These are phyloP conservation scores for Zosterops japonicus DNA, from an alignment of 2,113 vertebrate species.

Conservation along the genomic window DNA sequence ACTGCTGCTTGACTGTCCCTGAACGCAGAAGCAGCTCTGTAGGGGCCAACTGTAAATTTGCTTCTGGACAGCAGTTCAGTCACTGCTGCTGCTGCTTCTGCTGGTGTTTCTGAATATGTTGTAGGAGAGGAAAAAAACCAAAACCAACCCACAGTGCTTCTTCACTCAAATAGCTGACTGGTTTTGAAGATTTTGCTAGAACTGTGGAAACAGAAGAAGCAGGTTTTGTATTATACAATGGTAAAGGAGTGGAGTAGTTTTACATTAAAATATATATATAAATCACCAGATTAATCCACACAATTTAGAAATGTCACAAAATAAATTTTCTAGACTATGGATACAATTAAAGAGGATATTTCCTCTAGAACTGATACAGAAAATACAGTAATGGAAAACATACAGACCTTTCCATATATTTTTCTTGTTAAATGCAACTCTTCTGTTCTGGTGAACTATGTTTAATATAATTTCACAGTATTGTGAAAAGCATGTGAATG, in stretches of 20 bases:
- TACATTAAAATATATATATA: background rate
- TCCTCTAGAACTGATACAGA: background rate
- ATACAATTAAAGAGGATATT: background rate
- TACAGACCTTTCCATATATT: rapidly evolving
- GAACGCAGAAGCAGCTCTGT: background rate
- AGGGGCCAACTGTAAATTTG: background rate
- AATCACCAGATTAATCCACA: background rate
- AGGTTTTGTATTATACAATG: background rate
- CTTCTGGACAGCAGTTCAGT: background rate
- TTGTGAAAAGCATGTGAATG: background rate
- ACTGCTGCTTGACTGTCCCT: background rate
- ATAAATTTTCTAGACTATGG: background rate
- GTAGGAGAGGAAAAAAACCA: background rate
- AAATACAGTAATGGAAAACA: background rate
- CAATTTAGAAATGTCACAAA: background rate
- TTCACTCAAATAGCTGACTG: background rate
- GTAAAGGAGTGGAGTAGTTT: background rate
- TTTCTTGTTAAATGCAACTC: background rate
- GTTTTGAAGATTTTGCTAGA: background rate
- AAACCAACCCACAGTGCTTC: rapidly evolving
- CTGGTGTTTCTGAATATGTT: background rate
- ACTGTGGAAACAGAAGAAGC: background rate
- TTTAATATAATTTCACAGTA: background rate
- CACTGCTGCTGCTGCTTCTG: background rate
- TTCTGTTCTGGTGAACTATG: background rate